Evolutionary conservation across 2,797 vertebrate genomes (phyloP).

Genomic region (Darevskia nairensis): DNA sequence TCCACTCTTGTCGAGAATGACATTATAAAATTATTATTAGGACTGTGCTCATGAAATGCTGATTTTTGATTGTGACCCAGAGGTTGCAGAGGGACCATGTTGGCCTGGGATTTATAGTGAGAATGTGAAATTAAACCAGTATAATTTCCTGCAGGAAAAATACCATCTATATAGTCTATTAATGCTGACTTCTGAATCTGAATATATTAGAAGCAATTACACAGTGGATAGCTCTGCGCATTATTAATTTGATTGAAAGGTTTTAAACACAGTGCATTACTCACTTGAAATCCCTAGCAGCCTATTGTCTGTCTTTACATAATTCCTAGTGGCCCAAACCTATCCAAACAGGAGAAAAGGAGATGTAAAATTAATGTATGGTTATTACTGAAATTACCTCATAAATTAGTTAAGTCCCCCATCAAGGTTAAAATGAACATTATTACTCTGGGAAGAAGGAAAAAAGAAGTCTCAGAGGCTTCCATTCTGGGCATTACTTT

Average conservation of each 20-base stretch:
- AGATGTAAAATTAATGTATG: slow-evolving; percentile 72
- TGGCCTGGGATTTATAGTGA: slow-evolving; percentile 40
- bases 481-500: slow-evolving; percentile 23
- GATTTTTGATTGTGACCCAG: slow-evolving; percentile 21
- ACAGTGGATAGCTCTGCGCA: slow-evolving; percentile 59
- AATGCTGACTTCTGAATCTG: slow-evolving; percentile 57
- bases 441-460: slow-evolving; percentile 48
- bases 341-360: slow-evolving; percentile 63
- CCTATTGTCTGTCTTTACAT: slow-evolving; percentile 68
- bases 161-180: slow-evolving; percentile 35
- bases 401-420: slow-evolving; percentile 67
- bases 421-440: slow-evolving; percentile 55
- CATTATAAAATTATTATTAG: slow-evolving; percentile 22
- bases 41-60: slow-evolving; percentile 23
- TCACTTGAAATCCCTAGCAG: slow-evolving; percentile 75
- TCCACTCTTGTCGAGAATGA: slow-evolving; percentile 4
- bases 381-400: slow-evolving; percentile 73
- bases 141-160: slow-evolving; percentile 48
- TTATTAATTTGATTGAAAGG: slow-evolving; percentile 69
- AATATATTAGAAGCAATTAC: slow-evolving; percentile 72
- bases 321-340: slow-evolving; percentile 59
- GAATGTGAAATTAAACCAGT: slow-evolving; percentile 60
- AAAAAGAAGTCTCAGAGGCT: slow-evolving; percentile 41
- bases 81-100: not conserved
- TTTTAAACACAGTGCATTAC: slow-evolving; percentile 70